Base-by-base conservation (phyloP, 2,797 vertebrate genomes). In the Streptopelia turtur region DNA sequence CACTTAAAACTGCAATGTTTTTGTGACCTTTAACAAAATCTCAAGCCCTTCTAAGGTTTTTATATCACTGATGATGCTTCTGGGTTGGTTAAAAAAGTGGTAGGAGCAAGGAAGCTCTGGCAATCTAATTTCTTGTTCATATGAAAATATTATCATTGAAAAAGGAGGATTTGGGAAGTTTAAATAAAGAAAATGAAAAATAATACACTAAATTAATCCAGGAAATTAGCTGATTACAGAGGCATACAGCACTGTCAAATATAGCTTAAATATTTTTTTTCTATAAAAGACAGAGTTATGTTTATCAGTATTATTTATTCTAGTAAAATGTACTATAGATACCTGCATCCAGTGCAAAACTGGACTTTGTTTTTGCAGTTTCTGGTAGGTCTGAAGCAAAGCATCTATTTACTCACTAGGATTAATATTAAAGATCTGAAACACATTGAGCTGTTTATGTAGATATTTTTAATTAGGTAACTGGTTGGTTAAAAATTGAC, bases 401-500 rank as follows among this genome's bases (percentile, higher is more conserved):
- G 1, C 9, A 37, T 60, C 24, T 71, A 1, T 77, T 83, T 80
- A 57, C 31, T 91, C 33, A 30, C 10, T 66, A 27, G 18, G 10
- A n/a, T 68, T 68, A 63, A 45, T 66, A 27, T 57, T 45, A 57
- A 84, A 60, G 50, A 15, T 80, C 28, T 87, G 66, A 87, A 83
- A 68, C 15, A 83, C 23, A 75, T 66, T 80, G 78, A 89, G 21
- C 9, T 65, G 41, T 87, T 90, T 87, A 5, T 47, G 25, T 65
- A 77, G 39, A 24, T 93, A 11, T 72, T 95, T 91, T 72, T 85
- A 87, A 31, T 66, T 88, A 31, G 28, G 57, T n/a, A 64, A 45
- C 13, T 80, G 75, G 66, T 15, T 69, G 90, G 43, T 92, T 91
- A 95, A 96, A 69, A 82, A 77, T 74, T 83, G 55, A 68, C 43